Percentiles rank a stretch among this genome's conserved stretches.
Evolutionary conservation across 2,888 invertebrate genomes (phyloP).

Genomic region (Odontocolon sp.): DNA sequence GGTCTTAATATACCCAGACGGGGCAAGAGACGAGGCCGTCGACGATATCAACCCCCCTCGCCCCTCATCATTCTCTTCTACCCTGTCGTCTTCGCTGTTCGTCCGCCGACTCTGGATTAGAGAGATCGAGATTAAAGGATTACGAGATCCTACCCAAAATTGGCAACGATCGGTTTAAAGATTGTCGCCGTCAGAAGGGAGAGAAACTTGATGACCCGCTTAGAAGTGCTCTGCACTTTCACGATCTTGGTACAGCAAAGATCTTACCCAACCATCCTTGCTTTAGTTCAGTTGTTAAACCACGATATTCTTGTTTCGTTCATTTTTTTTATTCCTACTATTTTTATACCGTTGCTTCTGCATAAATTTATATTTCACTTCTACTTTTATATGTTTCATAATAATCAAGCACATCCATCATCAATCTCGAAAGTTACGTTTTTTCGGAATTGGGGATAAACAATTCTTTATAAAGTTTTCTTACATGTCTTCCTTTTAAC

Average conservation of each 20-base stretch:
- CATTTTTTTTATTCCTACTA: neutral
- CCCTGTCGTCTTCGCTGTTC: neutral
- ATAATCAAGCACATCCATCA: too few species aligned
- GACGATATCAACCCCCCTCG: slow-evolving; percentile 55
- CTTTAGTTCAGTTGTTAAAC: slow-evolving; percentile 9
- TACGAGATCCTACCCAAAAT: slow-evolving; percentile 62
- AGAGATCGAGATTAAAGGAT: slow-evolving; percentile 62
- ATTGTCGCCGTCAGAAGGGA: slow-evolving; percentile 39
- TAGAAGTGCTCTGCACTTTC: neutral
- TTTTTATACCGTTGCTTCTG: neutral
- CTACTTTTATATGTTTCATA: neutral
- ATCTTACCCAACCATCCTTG: neutral
- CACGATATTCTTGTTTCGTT: neutral
- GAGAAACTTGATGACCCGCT: slow-evolving; percentile 45
- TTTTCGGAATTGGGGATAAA: too few species aligned
- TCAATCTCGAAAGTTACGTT: too few species aligned
- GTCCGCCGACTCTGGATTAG: slow-evolving; percentile 49
- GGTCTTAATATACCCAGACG: slow-evolving; percentile 62
- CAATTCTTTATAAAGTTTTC: too few species aligned
- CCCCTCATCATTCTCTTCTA: slow-evolving; percentile 13
- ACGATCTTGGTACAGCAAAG: slow-evolving; percentile 2
- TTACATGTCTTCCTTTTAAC: too few species aligned
- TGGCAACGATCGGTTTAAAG: slow-evolving; percentile 62
- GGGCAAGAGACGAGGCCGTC: slow-evolving; percentile 58
- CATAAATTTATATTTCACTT: slow-evolving; percentile 9